These are phyloP conservation scores for Amphiduros pacificus DNA, from an alignment of 2,888 invertebrate species.

Conservation along the genomic window DNA sequence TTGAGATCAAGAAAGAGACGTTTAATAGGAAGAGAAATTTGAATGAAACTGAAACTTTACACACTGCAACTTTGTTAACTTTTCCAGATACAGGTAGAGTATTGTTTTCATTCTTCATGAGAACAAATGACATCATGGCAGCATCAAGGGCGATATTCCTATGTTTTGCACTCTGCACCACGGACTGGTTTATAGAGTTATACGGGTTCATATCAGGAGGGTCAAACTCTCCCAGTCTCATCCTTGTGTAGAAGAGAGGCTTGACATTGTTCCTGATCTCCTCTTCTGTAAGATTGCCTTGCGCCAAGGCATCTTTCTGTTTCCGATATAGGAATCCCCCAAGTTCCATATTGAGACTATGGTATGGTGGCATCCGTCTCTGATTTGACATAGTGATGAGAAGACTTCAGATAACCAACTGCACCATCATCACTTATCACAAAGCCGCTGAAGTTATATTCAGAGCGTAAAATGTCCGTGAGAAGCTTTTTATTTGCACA, in stretches of 20 bases:
- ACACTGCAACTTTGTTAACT: conserved; percentile 16
- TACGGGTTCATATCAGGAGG: conserved; percentile 46
- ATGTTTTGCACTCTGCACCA: conserved; percentile 32
- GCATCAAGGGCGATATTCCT: conserved; percentile 32
- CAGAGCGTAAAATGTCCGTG: conserved; percentile 37
- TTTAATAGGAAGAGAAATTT: too few relatives aligned
- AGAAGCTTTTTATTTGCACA: conserved; percentile 34
- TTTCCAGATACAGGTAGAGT: conserved; percentile 30
- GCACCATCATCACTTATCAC: conserved; percentile 52
- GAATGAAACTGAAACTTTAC: too few relatives aligned
- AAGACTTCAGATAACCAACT: conserved; percentile 32
- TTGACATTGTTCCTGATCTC: conserved; percentile 26
- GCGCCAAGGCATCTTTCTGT: conserved; percentile 19
- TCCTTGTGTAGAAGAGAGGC: conserved; percentile 35
- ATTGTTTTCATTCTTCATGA: conserved; percentile 38
- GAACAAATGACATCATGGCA: conserved; percentile 41
- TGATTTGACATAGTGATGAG: conserved; percentile 29
- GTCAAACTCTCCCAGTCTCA: conserved; percentile 37
- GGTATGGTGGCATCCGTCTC: conserved; percentile 26
- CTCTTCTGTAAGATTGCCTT: conserved; percentile 17
- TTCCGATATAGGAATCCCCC: conserved; percentile 2
- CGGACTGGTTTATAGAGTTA: conserved; percentile 19
- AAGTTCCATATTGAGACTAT: conserved; percentile 33
- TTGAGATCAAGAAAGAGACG: too few relatives aligned
- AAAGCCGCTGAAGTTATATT: conserved; percentile 53